Evolutionary conservation across 2,888 invertebrate genomes (phyloP).

Genomic region (Liposcelis brunnea): DNA sequence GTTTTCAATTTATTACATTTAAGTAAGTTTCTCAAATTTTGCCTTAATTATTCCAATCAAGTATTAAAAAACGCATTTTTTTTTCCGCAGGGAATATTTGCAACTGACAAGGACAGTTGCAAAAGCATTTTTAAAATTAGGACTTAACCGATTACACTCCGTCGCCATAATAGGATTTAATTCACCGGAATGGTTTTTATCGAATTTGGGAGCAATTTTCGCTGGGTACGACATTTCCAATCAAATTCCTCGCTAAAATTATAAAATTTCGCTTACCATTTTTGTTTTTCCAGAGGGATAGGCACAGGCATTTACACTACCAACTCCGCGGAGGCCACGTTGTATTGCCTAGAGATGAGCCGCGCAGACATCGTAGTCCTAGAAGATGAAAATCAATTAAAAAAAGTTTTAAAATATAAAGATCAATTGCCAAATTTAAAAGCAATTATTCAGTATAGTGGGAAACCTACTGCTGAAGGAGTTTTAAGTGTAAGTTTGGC

Average conservation of each 20-base stretch:
- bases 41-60: too few relatives aligned
- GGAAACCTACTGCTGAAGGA: slow-evolving; percentile 34
- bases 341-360: slow-evolving; percentile 55
- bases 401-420: slow-evolving; percentile 58
- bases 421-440: slow-evolving; percentile 54
- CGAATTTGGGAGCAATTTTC: slow-evolving; percentile 72
- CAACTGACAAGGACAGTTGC: slow-evolving; percentile 54
- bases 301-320: slow-evolving; percentile 83
- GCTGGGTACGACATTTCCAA: slow-evolving; percentile 68
- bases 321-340: slow-evolving; percentile 72
- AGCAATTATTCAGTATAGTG: slow-evolving; percentile 54
- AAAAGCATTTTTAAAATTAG: slow-evolving; percentile 71
- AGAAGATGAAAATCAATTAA: slow-evolving; percentile 71
- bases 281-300: slow-evolving; percentile 41
- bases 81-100: slow-evolving; percentile 51
- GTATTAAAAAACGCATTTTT: too few relatives aligned
- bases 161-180: slow-evolving; percentile 89
- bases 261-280: slow-evolving; percentile 22
- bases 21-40: background rate
- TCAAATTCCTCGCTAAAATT: too few relatives aligned
- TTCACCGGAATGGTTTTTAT: slow-evolving; percentile 75
- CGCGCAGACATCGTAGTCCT: slow-evolving; percentile 76
- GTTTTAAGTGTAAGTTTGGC: slow-evolving; percentile 36
- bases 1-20: background rate
- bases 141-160: slow-evolving; percentile 57